Base-by-base conservation (phyloP, 2,888 invertebrate species). In the Monochamus alternatus region DNA sequence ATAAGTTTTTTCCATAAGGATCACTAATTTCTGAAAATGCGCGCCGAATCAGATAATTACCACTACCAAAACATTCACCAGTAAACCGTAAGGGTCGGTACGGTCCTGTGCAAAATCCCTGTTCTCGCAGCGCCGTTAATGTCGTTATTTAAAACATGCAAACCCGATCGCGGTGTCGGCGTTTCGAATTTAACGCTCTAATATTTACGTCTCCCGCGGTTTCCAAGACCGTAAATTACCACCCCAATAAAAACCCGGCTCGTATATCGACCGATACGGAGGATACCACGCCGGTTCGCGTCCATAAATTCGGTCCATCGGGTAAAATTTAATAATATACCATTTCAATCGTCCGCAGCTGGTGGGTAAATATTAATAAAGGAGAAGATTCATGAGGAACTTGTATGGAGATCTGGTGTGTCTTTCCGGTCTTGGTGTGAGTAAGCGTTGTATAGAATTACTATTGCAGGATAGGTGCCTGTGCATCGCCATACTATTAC, bases 131-230 rank as follows among this genome's bases (percentile, higher is more conserved):
- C 30, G 31, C 51, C 68, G 59, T 68, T 68, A 68, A 68, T 68
- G 58, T 68, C 43, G 68, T 68, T 68, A 68, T 68, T 66, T 66
- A 66, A 66, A 66, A 55, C 47, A 68, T 62, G 75, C 70, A 47
- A 73, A 74, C 73, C 72, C 68, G 71, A 66, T 59, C 63, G 59
- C 63, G 75, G 73, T 75, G 78, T 78, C 78, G 74, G 72, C 68
- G 68, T 76, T 75, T 75, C 52, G 75, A 71, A 78, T 75, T 78
- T 77, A 79, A 75, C 70, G 73, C 72, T 74, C 73, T 72, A 77
- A 79, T 79, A 77, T 79, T 79, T 79, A 79, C 77, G 77, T 77
- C 77, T 75, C 79, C 79, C 72, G 77, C 73, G 70, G 79, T 51
- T 79, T 73, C 55, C 67, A 44, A 55, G 8, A 38, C 72, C 64